Percentiles rank a stretch among this genome's conserved stretches.
These are phyloP conservation scores for Panulirus ornatus DNA, from an alignment of 1,140 invertebrate species.

Conservation along the genomic window DNA sequence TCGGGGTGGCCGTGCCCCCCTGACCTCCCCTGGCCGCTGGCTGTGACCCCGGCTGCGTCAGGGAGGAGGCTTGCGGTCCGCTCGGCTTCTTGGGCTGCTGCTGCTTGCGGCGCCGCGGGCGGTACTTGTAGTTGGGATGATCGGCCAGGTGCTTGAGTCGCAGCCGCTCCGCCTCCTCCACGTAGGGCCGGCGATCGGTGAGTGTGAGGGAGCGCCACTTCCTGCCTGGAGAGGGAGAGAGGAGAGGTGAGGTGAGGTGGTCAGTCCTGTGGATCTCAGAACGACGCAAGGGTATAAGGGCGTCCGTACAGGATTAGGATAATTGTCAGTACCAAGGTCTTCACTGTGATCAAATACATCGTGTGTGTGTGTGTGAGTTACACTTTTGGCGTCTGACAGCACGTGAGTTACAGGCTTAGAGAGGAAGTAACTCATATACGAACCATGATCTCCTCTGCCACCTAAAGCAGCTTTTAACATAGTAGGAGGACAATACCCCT, in stretches of 20 bases:
- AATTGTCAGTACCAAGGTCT: no score
- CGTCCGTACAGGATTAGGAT: no score
- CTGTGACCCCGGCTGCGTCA: not conserved
- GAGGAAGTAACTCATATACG: no score
- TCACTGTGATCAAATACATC: no score
- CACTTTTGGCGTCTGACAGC: no score
- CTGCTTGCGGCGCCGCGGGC: conserved; percentile 92
- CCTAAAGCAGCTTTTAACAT: no score
- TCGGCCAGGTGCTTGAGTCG: conserved; percentile 97
- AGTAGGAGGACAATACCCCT: no score
- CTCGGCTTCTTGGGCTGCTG: conserved; percentile 76
- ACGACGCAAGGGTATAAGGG: no score
- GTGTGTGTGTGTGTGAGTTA: no score
- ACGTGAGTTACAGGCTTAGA: no score
- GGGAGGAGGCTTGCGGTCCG: not conserved
- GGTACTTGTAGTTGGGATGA: conserved; percentile 98
- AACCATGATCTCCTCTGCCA: no score
- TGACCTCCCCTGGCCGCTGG: conserved; percentile 1
- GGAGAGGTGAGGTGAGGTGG: not conserved
- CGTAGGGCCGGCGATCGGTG: conserved; percentile 92
- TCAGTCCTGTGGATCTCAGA: no score
- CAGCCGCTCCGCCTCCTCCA: conserved; percentile 95
- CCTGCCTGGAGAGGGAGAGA: conserved; percentile 84
- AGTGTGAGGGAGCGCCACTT: conserved; percentile 96
- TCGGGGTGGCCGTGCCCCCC: conserved; percentile 35